phyloP scores from a whole-genome alignment of 2,113 vertebrate species.

The Gadus macrocephalus region DNA sequence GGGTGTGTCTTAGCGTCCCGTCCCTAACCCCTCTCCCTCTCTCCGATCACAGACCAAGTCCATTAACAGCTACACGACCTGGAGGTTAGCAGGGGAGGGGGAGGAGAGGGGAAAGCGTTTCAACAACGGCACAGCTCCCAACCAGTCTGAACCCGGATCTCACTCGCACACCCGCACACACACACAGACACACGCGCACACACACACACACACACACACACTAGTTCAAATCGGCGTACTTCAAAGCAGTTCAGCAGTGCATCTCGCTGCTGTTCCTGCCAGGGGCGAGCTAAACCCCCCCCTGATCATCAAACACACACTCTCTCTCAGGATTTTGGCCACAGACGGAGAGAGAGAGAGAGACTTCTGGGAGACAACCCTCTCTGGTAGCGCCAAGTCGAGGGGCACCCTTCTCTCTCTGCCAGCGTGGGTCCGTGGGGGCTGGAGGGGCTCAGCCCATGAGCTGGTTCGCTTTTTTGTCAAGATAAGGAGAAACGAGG shows the following conservation, averaged over 20 bases:
- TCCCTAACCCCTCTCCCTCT: slow-evolving; percentile 14
- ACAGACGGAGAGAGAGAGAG: too few species aligned
- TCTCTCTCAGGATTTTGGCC: too few species aligned
- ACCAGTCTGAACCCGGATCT: slow-evolving; percentile 34
- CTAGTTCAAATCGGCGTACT: slow-evolving; percentile 30
- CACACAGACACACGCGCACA: slow-evolving; percentile 31
- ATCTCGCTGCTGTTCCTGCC: slow-evolving; percentile 11
- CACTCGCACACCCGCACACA: slow-evolving; percentile 28
- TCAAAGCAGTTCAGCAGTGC: slow-evolving; percentile 34
- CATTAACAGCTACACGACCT: slow-evolving; percentile 48
- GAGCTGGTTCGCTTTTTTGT: slow-evolving; percentile 14
- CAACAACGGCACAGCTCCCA: not conserved
- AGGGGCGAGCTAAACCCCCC: slow-evolving; percentile 2
- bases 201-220: slow-evolving; percentile 27
- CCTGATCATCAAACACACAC: too few species aligned
- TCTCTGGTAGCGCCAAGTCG: too few species aligned
- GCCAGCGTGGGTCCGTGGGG: too few species aligned
- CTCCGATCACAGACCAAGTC: slow-evolving; percentile 48
- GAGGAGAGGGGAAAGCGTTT: slow-evolving; percentile 12
- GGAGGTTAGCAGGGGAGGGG: not conserved
- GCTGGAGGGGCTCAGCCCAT: too few species aligned
- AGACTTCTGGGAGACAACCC: too few species aligned
- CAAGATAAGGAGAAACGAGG: slow-evolving; percentile 27
- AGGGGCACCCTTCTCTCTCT: too few species aligned
- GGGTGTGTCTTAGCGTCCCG: slow-evolving; percentile 48